Percentiles rank a stretch among this genome's conserved stretches.
Evolutionary conservation across 2,113 vertebrate species (phyloP).

Genomic region (Paradisaea rubra): DNA sequence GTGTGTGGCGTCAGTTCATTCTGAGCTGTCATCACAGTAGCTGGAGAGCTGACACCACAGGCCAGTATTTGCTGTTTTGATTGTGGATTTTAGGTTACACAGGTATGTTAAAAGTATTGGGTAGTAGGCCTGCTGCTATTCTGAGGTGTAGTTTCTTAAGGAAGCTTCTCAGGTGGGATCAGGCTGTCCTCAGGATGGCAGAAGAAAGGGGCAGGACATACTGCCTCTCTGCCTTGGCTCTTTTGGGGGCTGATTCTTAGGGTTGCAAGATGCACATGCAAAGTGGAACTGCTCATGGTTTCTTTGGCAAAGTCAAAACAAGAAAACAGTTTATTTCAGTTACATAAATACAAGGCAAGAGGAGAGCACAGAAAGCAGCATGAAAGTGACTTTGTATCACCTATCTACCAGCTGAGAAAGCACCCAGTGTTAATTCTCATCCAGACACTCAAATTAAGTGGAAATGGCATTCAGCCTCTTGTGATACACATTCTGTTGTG

Average conservation of each 20-base stretch:
- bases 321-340: not conserved
- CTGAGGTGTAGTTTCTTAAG: not conserved
- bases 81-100: not conserved
- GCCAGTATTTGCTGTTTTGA: not conserved
- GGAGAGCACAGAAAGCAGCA: not conserved
- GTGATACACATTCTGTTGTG: not conserved
- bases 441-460: not conserved
- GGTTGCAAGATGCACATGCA: not conserved
- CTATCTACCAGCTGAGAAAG: not conserved
- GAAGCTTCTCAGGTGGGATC: not conserved
- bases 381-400: not conserved
- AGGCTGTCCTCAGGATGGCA: not conserved
- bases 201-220: not conserved
- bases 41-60: slow-evolving; percentile 20
- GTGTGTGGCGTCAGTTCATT: slow-evolving; percentile 2
- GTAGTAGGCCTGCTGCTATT: not conserved
- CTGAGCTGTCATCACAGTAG: not conserved
- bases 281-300: not conserved
- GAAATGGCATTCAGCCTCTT: not conserved
- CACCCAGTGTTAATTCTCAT: not conserved
- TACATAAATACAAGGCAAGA: not conserved
- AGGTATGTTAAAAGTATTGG: not conserved
- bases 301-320: not conserved
- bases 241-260: not conserved
- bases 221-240: not conserved